A percentile compares a stretch with the other conserved stretches of the same genome.
These are phyloP conservation scores for Aphidius colemani DNA, from an alignment of 2,888 invertebrate genomes.

Conservation along the genomic window DNA sequence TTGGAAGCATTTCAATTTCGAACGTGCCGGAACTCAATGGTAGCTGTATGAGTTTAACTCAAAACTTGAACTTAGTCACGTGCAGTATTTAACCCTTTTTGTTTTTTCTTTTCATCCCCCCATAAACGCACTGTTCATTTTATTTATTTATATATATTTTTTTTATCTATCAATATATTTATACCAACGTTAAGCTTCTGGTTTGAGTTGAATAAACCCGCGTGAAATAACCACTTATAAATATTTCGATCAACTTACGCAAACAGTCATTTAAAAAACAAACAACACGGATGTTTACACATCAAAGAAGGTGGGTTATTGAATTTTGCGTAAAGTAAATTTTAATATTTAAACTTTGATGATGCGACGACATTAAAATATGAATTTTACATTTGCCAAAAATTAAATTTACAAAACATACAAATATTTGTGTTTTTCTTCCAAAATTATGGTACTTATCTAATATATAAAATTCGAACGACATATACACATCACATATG, in stretches of 20 bases:
- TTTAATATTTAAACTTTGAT: conserved; percentile 9
- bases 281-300: conserved; percentile 17
- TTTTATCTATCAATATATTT: no score
- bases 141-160: no score
- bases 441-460: no score
- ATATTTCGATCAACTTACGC: conserved; percentile 49
- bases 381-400: no score
- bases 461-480: not conserved
- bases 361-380: no score
- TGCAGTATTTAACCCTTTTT: not conserved
- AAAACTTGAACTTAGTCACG: no score
- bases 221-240: conserved; percentile 37
- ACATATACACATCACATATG: conserved; percentile 12
- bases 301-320: not conserved
- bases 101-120: not conserved
- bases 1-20: no score
- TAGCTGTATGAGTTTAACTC: no score
- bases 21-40: no score
- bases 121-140: no score
- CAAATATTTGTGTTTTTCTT: no score
- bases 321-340: conserved; percentile 5
- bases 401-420: no score
- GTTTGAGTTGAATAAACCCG: not conserved
- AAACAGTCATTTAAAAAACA: conserved; percentile 42
- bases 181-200: not conserved